Evolutionary conservation across 2,888 invertebrate species (phyloP).

Genomic region (Drosophila pseudotakahashii): DNA sequence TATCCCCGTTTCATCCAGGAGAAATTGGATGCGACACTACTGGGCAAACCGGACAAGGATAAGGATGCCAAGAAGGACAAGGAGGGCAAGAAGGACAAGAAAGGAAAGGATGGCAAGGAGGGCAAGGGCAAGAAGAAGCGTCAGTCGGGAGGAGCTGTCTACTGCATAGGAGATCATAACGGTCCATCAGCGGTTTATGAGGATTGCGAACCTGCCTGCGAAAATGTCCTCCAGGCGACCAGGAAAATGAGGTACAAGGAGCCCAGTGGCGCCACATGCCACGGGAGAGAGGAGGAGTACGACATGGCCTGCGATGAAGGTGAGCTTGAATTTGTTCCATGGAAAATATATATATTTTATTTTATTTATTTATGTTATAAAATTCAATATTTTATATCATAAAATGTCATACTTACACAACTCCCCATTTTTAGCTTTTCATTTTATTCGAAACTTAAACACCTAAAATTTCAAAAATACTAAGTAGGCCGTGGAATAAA

Average conservation of each 20-base stretch:
- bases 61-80: constrained; percentile 16
- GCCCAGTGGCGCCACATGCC: not conserved
- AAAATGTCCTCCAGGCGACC: not conserved
- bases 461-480: not conserved
- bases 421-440: too few relatives aligned
- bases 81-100: constrained; percentile 19
- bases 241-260: not conserved
- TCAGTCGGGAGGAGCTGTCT: constrained; percentile 52
- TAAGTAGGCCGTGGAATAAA: constrained; percentile 13
- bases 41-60: constrained; percentile 12
- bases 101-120: constrained; percentile 1
- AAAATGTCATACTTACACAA: too few relatives aligned
- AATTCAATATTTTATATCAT: too few relatives aligned
- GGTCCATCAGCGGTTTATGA: constrained; percentile 6
- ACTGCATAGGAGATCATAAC: not conserved
- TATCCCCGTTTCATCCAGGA: constrained; percentile 43
- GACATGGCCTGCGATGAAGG: constrained; percentile 56
- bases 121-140: constrained; percentile 47
- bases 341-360: too few relatives aligned
- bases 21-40: not conserved
- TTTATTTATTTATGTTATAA: too few relatives aligned
- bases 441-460: too few relatives aligned
- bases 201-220: not conserved
- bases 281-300: constrained; percentile 28
- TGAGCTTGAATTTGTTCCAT: constrained; percentile 16